phyloP scores from a whole-genome alignment of 2,797 vertebrate species.

The Oryzias dopingdopingensis region DNA sequence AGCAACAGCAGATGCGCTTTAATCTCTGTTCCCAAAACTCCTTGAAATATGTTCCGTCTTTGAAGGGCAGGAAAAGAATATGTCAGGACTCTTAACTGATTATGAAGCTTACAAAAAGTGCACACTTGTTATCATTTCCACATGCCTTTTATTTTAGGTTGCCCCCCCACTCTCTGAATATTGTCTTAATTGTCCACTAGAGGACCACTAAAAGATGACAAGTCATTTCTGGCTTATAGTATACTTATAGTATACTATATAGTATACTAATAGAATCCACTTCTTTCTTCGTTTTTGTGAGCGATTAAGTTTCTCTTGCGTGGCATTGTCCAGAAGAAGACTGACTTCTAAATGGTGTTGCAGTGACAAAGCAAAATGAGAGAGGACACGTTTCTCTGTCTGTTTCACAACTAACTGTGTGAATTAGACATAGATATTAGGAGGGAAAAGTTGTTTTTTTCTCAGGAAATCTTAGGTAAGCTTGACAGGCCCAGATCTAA shows the following conservation, averaged over 20 bases:
- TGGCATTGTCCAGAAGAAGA: constrained; percentile 24
- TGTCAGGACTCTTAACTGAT: constrained; percentile 34
- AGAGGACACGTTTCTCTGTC: constrained; percentile 19
- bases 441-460: constrained; percentile 21
- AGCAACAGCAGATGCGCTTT: constrained; percentile 4
- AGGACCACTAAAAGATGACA: constrained; percentile 15
- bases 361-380: constrained; percentile 21
- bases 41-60: neutral
- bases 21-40: too few species aligned
- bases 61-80: constrained; percentile 29
- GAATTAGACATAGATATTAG: constrained; percentile 40
- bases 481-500: constrained; percentile 48
- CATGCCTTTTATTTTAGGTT: constrained; percentile 33
- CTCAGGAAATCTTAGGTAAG: constrained; percentile 38
- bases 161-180: constrained; percentile 18
- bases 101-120: constrained; percentile 16
- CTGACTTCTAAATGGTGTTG: constrained; percentile 14
- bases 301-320: constrained; percentile 20
- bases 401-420: constrained; percentile 25
- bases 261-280: constrained; percentile 24
- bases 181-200: constrained; percentile 21
- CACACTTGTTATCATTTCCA: constrained; percentile 31
- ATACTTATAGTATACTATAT: too few species aligned
- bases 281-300: constrained; percentile 22
- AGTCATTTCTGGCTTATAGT: constrained; percentile 25